phyloP scores from a whole-genome alignment of 2,888 invertebrate genomes.

The Caenorhabditis sp. region DNA sequence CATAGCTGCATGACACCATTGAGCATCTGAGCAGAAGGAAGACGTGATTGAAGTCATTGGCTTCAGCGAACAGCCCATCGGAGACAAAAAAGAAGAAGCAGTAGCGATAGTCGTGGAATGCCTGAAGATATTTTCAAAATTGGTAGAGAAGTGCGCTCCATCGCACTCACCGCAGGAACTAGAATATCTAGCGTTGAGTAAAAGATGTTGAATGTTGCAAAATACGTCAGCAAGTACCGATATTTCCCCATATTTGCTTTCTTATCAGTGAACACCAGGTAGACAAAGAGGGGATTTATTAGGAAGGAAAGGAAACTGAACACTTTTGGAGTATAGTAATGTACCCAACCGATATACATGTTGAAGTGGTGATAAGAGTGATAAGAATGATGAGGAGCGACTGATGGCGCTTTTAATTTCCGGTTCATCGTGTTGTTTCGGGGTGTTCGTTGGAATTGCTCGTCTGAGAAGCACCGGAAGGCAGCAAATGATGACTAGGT shows the following conservation, averaged over 20 bases:
- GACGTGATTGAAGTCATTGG: neutral
- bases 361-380: no score
- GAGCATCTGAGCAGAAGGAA: conserved; percentile 8
- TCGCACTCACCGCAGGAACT: neutral
- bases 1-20: conserved; percentile 26
- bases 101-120: conserved; percentile 18
- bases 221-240: neutral
- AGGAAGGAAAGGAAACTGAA: neutral
- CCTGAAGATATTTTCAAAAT: conserved; percentile 9
- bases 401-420: no score
- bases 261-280: neutral
- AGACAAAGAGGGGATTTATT: neutral
- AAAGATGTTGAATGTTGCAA: neutral
- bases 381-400: no score
- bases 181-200: neutral
- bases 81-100: conserved; percentile 30
- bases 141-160: conserved; percentile 5
- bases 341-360: neutral
- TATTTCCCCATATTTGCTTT: neutral
- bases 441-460: no score
- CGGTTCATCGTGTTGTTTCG: no score
- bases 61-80: conserved; percentile 17
- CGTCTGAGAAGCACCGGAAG: no score
- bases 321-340: neutral
- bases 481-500: no score